phyloP scores from a whole-genome alignment of 2,113 vertebrate genomes.

The Eretmochelys imbricata region DNA sequence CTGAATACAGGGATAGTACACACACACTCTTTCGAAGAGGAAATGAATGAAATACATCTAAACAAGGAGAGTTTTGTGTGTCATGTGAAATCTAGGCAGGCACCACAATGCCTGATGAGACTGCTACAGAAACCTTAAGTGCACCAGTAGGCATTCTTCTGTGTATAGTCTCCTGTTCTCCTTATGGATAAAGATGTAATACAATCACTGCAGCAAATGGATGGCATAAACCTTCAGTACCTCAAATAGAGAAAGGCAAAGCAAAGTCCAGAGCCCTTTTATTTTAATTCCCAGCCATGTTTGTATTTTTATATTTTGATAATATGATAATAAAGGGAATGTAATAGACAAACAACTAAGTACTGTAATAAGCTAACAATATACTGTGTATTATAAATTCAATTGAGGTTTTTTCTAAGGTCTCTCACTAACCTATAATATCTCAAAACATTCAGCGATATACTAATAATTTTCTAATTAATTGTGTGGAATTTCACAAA shows the following conservation, averaged over 20 bases:
- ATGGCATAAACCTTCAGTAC: slow-evolving; percentile 50
- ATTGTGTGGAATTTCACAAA: slow-evolving; percentile 13
- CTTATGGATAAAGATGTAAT: slow-evolving; percentile 80
- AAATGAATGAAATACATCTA: slow-evolving; percentile 38
- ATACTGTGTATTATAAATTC: neutral
- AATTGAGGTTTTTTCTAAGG: neutral
- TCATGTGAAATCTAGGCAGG: slow-evolving; percentile 73
- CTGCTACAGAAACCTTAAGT: slow-evolving; percentile 80
- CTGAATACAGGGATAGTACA: neutral
- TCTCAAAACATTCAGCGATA: neutral
- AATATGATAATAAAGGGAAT: neutral
- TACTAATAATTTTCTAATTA: slow-evolving; percentile 11
- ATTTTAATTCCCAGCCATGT: slow-evolving; percentile 20
- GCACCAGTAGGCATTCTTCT: slow-evolving; percentile 73
- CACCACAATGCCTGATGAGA: slow-evolving; percentile 74
- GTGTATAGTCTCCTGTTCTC: slow-evolving; percentile 56
- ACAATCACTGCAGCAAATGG: slow-evolving; percentile 78
- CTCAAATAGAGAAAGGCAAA: slow-evolving; percentile 52
- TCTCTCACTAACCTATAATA: neutral
- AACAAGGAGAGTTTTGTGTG: slow-evolving; percentile 69
- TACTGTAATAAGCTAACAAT: neutral
- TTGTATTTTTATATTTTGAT: slow-evolving; percentile 23
- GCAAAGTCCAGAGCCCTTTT: neutral
- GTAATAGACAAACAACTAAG: neutral
- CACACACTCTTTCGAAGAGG: slow-evolving; percentile 52